Base-by-base conservation (phyloP, 2,888 invertebrate genomes). In the Mesoligia furuncula region DNA sequence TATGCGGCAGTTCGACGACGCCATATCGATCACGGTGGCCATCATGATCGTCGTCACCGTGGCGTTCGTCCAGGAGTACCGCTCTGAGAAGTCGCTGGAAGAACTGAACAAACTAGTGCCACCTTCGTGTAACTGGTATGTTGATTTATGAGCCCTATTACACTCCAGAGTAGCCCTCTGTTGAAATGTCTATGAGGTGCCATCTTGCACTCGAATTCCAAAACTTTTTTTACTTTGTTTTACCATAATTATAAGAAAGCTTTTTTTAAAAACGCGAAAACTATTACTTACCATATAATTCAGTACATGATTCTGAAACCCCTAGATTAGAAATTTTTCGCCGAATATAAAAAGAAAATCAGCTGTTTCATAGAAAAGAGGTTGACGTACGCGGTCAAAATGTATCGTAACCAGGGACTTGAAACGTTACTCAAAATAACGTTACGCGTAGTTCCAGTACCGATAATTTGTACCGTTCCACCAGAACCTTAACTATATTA, bases 1-100 rank as follows among this genome's bases (percentile, higher is more conserved):
- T 90, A 99, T 99, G 99, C 98, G 97, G 91, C 99, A 99, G 95
- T 99, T 98, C 94, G 99, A 99, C 94, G 99, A 99, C 96, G 99
- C 99, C n/a, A 98, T 99, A 92, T 99, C 99, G 94, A 99, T 99
- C 96, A 99, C 99, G 75, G 98, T 99, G 91, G 99, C 99, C 94
- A 98, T 99, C 97, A 97, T 98, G 84, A 99, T 99, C 91, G 99
- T 99, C 77, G 99, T 99, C 73, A 99, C 99, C 17, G 99, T 99
- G 76, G 99, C 99, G 72, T 99, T 99, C 97, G 98, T 99, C 75
- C 99, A 99, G 97, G 99, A 99, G 95, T 99, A 99, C 96, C 98
- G 99, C 83, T 99, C 99, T 4, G 99, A 99, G 97, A 99, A 99
- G 95, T 99, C 99, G 59, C 97, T 99, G 39, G 99, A 99, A 94